phyloP scores from a whole-genome alignment of 2,113 vertebrate species.

The Bufo gargarizans region DNA sequence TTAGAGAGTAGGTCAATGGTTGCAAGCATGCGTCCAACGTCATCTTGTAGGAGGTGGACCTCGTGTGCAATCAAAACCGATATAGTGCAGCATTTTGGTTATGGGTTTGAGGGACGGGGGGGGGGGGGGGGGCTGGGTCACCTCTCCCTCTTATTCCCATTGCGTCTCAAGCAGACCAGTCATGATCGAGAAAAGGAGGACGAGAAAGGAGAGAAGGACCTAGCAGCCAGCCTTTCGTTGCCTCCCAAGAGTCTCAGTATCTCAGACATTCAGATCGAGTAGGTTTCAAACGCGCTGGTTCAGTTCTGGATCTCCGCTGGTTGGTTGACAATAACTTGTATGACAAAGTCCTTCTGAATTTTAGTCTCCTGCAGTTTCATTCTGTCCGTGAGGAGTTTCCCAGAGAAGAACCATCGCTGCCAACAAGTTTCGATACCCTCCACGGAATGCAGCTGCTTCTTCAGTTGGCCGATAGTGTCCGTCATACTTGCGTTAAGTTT shows the following conservation, averaged over 20 bases:
- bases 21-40: neutral
- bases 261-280: neutral
- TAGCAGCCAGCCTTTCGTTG: conserved; percentile 53
- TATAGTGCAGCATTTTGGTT: conserved; percentile 50
- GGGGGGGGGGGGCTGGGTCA: neutral
- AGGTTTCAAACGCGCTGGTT: conserved; percentile 53
- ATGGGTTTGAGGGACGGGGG: neutral
- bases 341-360: conserved; percentile 96
- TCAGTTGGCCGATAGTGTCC: conserved; percentile 88
- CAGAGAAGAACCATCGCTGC: conserved; percentile 97
- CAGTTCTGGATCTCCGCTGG: conserved; percentile 78
- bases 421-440: conserved; percentile 83
- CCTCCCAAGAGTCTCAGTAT: conserved; percentile 8
- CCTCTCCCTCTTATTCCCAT: neutral
- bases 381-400: conserved; percentile 93
- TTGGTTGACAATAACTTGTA: conserved; percentile 93
- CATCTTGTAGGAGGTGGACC: neutral
- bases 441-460: conserved; percentile 85
- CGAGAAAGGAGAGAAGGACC: conserved; percentile 33
- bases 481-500: conserved; percentile 88
- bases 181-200: neutral
- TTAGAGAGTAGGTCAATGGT: neutral
- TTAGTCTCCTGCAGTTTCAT: conserved; percentile 92
- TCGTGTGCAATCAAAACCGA: conserved; percentile 24
- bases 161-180: neutral